These are phyloP conservation scores for Macaria notata DNA, from an alignment of 2,888 invertebrate genomes.

Conservation along the genomic window DNA sequence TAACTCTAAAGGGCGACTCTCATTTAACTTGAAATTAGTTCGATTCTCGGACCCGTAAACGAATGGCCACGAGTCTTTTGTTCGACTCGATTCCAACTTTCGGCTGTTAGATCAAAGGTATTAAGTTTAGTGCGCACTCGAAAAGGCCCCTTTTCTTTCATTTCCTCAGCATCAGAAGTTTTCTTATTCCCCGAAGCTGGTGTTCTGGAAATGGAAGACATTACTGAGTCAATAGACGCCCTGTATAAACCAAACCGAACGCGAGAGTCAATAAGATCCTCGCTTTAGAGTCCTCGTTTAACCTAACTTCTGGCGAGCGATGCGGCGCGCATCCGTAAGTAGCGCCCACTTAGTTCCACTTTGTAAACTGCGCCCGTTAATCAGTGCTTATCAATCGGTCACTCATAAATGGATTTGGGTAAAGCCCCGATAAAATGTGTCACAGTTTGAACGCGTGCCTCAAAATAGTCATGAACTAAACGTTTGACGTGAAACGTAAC, in stretches of 20 bases:
- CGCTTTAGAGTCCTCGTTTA: conserved; percentile 65
- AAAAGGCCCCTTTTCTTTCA: conserved; percentile 70
- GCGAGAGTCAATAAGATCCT: conserved; percentile 69
- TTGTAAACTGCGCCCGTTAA: conserved; percentile 55
- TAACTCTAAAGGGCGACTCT: conserved; percentile 64
- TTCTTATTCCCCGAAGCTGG: conserved; percentile 73
- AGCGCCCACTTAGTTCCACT: conserved; percentile 39
- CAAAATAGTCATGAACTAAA: conserved; percentile 36
- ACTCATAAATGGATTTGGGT: conserved; percentile 27
- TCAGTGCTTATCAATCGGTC: conserved; percentile 49
- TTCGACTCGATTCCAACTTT: conserved; percentile 73
- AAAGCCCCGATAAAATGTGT: conserved; percentile 20
- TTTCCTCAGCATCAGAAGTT: conserved; percentile 69
- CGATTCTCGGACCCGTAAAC: conserved; percentile 56
- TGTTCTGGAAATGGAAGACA: conserved; percentile 77
- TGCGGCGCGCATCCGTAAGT: conserved; percentile 57
- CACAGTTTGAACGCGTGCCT: conserved; percentile 23
- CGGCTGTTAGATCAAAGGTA: conserved; percentile 73
- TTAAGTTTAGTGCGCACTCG: conserved; percentile 66
- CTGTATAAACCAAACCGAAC: conserved; percentile 57
- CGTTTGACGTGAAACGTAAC: conserved; percentile 38
- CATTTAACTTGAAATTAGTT: conserved; percentile 75
- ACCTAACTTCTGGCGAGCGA: conserved; percentile 59
- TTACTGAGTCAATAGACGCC: conserved; percentile 76
- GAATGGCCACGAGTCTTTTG: conserved; percentile 70